Evolutionary conservation across 2,113 vertebrate species (phyloP).

Genomic region (Mystacornis crossleyi): DNA sequence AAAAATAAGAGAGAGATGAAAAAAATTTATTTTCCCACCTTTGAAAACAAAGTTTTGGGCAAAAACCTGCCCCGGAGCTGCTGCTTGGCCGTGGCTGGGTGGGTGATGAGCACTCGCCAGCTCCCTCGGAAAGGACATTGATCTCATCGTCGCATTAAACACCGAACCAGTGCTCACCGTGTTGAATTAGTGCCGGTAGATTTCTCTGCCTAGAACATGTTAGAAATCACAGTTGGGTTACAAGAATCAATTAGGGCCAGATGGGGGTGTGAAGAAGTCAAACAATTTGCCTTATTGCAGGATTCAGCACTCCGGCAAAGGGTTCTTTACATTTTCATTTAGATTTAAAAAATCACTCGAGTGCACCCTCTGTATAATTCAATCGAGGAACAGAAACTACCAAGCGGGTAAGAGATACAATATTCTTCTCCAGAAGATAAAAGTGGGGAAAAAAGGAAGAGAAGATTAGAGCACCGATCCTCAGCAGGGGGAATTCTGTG

Average conservation of each 20-base stretch:
- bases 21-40: background rate
- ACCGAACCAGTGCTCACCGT: constrained; percentile 41
- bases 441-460: background rate
- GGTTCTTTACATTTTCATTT: constrained; percentile 71
- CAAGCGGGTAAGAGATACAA: constrained; percentile 18
- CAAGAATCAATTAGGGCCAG: constrained; percentile 77
- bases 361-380: constrained; percentile 73
- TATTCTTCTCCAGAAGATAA: constrained; percentile 39
- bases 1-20: background rate
- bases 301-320: background rate
- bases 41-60: background rate
- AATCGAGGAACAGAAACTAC: constrained; percentile 64
- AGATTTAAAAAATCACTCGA: constrained; percentile 75
- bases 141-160: constrained; percentile 62
- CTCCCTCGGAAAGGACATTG: constrained; percentile 19
- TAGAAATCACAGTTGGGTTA: constrained; percentile 74
- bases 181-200: constrained; percentile 77
- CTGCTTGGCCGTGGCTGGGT: background rate
- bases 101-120: background rate
- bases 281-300: constrained; percentile 70
- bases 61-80: background rate
- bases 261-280: constrained; percentile 62
- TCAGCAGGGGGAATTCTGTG: background rate
- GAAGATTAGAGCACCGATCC: background rate
- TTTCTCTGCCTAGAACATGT: constrained; percentile 69